phyloP scores from a whole-genome alignment of 2,113 vertebrate species.

The Excalfactoria chinensis region DNA sequence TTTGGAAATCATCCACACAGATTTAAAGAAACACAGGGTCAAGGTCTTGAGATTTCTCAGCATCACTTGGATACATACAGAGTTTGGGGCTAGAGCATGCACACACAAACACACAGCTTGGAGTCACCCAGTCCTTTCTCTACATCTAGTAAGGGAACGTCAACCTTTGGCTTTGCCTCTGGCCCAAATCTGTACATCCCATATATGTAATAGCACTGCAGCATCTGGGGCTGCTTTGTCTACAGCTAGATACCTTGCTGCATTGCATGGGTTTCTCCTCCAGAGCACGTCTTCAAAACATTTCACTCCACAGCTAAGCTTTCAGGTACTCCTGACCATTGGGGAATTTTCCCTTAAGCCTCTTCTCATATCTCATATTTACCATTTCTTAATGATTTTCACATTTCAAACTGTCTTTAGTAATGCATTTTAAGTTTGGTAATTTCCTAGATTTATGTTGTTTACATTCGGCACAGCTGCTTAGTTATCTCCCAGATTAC shows the following conservation, averaged over 20 bases:
- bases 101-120: background rate
- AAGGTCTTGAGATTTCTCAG: background rate
- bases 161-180: background rate
- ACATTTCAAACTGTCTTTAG: background rate
- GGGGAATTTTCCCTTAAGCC: background rate
- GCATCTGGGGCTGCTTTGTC: background rate
- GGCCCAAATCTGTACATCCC: background rate
- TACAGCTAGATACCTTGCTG: background rate
- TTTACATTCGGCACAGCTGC: background rate
- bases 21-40: background rate
- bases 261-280: background rate
- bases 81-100: rapidly evolving
- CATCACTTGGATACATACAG: background rate
- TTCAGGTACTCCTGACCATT: background rate
- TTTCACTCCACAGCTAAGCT: background rate
- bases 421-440: background rate
- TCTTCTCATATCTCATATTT: background rate
- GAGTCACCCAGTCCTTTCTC: background rate
- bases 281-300: background rate
- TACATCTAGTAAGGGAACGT: background rate
- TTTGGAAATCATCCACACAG: background rate
- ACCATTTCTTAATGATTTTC: background rate
- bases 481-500: background rate
- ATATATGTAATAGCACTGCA: background rate
- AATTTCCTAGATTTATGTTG: background rate